phyloP scores from a whole-genome alignment of 2,113 vertebrate species.

The Tretioscincus oriximinensis region DNA sequence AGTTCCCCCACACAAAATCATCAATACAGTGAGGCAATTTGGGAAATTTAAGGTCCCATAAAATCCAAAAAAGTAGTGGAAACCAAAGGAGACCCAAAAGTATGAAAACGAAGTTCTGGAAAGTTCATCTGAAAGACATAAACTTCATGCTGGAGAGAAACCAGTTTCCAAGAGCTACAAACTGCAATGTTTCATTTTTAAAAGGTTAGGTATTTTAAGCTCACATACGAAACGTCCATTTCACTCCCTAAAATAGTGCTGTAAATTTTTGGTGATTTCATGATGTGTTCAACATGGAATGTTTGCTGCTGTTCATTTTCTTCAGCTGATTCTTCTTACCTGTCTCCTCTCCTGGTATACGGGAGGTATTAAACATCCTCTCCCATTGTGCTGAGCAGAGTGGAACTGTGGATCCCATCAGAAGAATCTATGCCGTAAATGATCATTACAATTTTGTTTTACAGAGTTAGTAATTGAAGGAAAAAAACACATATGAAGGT shows the following conservation, averaged over 20 bases:
- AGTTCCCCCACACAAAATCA: conserved; percentile 14
- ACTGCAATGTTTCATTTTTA: neutral
- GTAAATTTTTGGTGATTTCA: neutral
- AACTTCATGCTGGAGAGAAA: neutral
- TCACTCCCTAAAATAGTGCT: neutral
- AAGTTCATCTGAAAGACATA: conserved; percentile 10
- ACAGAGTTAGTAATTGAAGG: neutral
- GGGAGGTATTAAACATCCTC: conserved; percentile 90
- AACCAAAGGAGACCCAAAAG: conserved; percentile 16
- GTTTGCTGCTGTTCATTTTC: neutral
- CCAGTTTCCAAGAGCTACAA: neutral
- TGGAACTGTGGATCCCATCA: conserved; percentile 90
- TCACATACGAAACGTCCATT: neutral
- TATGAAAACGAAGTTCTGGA: conserved; percentile 5
- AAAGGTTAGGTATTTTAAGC: neutral
- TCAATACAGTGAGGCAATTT: conserved; percentile 2
- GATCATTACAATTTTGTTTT: neutral
- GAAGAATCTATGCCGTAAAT: conserved; percentile 78
- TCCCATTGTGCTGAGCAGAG: conserved; percentile 99
- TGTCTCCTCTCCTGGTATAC: conserved; percentile 91
- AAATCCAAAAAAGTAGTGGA: neutral
- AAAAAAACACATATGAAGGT: neutral
- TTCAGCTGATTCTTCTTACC: conserved; percentile 74
- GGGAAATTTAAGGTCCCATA: conserved; percentile 1
- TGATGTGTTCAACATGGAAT: neutral